phyloP scores from a whole-genome alignment of 2,797 vertebrate genomes.

The Echeneis naucrates region DNA sequence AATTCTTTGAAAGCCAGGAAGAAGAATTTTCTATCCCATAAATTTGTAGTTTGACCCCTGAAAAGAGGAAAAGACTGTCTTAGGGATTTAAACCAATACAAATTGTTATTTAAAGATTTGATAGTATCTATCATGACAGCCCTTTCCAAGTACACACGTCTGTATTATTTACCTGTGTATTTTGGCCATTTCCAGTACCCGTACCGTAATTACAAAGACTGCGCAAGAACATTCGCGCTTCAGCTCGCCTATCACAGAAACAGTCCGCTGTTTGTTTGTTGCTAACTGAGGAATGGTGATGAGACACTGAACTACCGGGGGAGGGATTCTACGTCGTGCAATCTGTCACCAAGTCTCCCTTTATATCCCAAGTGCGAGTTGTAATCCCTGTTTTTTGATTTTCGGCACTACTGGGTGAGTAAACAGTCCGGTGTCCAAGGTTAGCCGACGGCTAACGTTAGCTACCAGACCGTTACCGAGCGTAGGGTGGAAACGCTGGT shows the following conservation, averaged over 20 bases:
- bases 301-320: not conserved
- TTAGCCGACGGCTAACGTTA: not conserved
- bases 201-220: not conserved
- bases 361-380: not conserved
- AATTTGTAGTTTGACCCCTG: too few species aligned
- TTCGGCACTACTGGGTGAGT: slow-evolving; percentile 37
- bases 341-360: not conserved
- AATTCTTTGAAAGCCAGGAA: too few species aligned
- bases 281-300: not conserved
- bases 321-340: not conserved
- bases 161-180: too few species aligned
- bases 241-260: too few species aligned
- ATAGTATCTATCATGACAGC: too few species aligned
- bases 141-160: too few species aligned
- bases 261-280: slow-evolving; percentile 5
- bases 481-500: not conserved
- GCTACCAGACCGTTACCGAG: too few species aligned
- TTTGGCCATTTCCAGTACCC: not conserved
- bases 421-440: not conserved
- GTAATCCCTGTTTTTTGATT: not conserved
- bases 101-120: too few species aligned
- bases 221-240: not conserved
- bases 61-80: too few species aligned
- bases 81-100: too few species aligned
- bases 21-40: too few species aligned